Percentiles rank a stretch among this genome's conserved stretches.
Conservation (phyloP, 2,797 vertebrate genomes). For the Aselliscus stoliczkanus region DNA sequence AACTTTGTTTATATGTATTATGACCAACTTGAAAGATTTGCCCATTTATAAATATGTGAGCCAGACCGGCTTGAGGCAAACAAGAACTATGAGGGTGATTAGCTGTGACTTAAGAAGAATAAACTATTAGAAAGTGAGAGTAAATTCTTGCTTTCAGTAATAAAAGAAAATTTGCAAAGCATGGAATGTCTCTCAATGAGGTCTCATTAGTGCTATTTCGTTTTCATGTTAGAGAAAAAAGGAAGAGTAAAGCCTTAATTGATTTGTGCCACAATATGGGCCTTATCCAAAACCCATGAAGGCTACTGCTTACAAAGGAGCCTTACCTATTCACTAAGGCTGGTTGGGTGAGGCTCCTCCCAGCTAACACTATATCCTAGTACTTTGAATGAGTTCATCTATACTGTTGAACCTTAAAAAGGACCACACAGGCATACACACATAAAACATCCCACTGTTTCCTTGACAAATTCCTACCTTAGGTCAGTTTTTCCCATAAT, state of each 20-base stretch:
- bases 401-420: not conserved
- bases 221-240: not conserved
- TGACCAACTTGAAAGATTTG: not conserved
- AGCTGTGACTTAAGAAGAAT: not conserved
- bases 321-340: not conserved
- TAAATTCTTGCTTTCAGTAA: constrained; percentile 10
- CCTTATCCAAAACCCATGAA: not conserved
- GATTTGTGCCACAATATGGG: not conserved
- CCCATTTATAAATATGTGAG: not conserved
- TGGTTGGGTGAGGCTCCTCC: not conserved
- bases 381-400: not conserved
- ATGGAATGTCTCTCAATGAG: not conserved
- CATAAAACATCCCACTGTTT: not conserved
- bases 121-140: not conserved
- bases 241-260: not conserved
- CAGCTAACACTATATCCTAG: not conserved
- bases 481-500: not conserved
- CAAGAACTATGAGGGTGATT: not conserved
- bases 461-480: not conserved
- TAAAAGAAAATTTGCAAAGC: constrained; percentile 16
- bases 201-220: not conserved
- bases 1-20: not conserved
- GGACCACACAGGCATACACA: not conserved
- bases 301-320: not conserved
- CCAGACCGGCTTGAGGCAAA: not conserved